A percentile compares a stretch with the other conserved stretches of the same genome.
Conservation (phyloP, 1,140 invertebrate species). For the Euglossa dilemma region DNA sequence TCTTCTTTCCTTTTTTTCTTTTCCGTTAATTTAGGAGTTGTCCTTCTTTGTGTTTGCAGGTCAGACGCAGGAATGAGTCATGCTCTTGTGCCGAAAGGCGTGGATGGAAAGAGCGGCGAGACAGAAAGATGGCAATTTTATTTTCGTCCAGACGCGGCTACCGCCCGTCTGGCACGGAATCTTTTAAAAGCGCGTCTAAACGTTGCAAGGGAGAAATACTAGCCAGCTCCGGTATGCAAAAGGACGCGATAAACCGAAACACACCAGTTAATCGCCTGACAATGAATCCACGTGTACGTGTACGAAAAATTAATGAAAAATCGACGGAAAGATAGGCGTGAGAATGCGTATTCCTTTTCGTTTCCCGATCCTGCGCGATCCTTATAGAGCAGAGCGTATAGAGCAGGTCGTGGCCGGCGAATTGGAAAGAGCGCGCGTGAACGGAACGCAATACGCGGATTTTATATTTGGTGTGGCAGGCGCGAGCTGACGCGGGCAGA, state of each 20-base stretch:
- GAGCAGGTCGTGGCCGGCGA: too few relatives aligned
- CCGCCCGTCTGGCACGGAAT: slow-evolving; percentile 58
- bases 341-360: neutral
- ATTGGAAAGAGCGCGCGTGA: slow-evolving; percentile 35
- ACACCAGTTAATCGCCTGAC: too few relatives aligned
- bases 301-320: too few relatives aligned
- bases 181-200: slow-evolving; percentile 52
- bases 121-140: slow-evolving; percentile 67
- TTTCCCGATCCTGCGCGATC: neutral
- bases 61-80: slow-evolving; percentile 26
- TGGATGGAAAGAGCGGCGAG: slow-evolving; percentile 55
- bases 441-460: slow-evolving; percentile 51
- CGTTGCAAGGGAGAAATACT: slow-evolving; percentile 11
- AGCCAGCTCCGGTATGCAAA: neutral
- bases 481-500: slow-evolving; percentile 60
- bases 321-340: too few relatives aligned
- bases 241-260: too few relatives aligned
- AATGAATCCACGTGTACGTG: too few relatives aligned
- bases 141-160: slow-evolving; percentile 69
- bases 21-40: slow-evolving; percentile 14
- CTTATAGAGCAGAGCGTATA: too few relatives aligned
- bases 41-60: slow-evolving; percentile 33
- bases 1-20: neutral
- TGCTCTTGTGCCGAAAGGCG: slow-evolving; percentile 42
- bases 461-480: slow-evolving; percentile 67